These are phyloP conservation scores for Actinopyga echinites DNA, from an alignment of 53 echinoderm and acorn worm species.

Conservation along the genomic window DNA sequence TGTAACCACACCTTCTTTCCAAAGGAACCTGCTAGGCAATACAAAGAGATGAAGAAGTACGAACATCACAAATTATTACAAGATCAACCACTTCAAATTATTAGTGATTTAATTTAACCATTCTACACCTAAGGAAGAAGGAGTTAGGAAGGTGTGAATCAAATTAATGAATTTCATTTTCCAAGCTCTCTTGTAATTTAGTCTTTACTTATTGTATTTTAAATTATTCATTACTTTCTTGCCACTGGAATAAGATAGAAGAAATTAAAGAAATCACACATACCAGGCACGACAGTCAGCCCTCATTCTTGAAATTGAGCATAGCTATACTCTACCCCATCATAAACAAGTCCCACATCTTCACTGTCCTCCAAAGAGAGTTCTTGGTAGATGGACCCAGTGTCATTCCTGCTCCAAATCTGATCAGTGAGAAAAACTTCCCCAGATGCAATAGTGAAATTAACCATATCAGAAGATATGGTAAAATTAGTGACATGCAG, in stretches of 20 bases:
- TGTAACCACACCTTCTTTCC: no score
- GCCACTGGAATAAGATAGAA: background rate
- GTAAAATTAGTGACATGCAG: constrained; percentile 60
- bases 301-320: constrained; percentile 60
- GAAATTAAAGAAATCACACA: background rate
- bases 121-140: no score
- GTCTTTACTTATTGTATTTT: no score
- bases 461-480: constrained; percentile 52
- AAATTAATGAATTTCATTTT: no score
- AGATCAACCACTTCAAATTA: no score
- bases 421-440: constrained; percentile 46
- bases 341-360: constrained; percentile 44
- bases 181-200: no score
- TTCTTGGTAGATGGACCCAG: constrained; percentile 62
- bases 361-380: background rate
- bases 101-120: no score
- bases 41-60: no score
- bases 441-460: constrained; percentile 45
- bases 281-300: constrained; percentile 63
- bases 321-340: constrained; percentile 43
- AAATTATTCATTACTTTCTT: no score
- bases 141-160: no score
- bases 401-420: constrained; percentile 72
- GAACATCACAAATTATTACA: no score
- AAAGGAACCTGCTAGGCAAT: no score